These are phyloP conservation scores for Rana temporaria DNA, from an alignment of 2,113 vertebrate genomes.

Conservation along the genomic window DNA sequence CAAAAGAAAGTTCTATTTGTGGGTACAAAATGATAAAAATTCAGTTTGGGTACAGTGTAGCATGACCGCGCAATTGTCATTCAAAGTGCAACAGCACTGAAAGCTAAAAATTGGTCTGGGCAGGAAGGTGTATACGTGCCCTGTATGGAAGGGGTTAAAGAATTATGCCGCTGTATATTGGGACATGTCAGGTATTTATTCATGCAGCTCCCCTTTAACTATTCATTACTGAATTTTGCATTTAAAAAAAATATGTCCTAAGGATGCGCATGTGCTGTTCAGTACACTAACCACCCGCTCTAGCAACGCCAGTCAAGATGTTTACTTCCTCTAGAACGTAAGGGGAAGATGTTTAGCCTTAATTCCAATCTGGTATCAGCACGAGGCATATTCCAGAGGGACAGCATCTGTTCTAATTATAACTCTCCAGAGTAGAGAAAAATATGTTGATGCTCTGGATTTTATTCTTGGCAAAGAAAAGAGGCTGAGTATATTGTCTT, in stretches of 20 bases:
- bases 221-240: too few relatives aligned
- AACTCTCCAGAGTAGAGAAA: slow-evolving; percentile 31
- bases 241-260: too few relatives aligned
- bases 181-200: not conserved
- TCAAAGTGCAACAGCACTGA: too few relatives aligned
- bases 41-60: too few relatives aligned
- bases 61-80: too few relatives aligned
- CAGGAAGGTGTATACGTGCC: too few relatives aligned
- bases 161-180: not conserved
- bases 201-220: not conserved
- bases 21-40: too few relatives aligned
- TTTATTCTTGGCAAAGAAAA: slow-evolving; percentile 35
- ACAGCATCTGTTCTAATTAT: slow-evolving; percentile 46
- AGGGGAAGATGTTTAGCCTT: not conserved
- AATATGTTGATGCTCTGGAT: slow-evolving; percentile 24
- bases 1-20: too few relatives aligned
- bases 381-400: slow-evolving; percentile 42
- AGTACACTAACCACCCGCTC: not conserved
- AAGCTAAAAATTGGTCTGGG: too few relatives aligned
- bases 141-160: too few relatives aligned
- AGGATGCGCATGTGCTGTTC: not conserved
- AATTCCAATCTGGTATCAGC: slow-evolving; percentile 42
- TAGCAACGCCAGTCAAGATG: not conserved
- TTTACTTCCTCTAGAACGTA: not conserved
- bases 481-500: slow-evolving; percentile 11